These are phyloP conservation scores for Hystrix brachyura DNA, from an alignment of 2,113 vertebrate species.

Conservation along the genomic window DNA sequence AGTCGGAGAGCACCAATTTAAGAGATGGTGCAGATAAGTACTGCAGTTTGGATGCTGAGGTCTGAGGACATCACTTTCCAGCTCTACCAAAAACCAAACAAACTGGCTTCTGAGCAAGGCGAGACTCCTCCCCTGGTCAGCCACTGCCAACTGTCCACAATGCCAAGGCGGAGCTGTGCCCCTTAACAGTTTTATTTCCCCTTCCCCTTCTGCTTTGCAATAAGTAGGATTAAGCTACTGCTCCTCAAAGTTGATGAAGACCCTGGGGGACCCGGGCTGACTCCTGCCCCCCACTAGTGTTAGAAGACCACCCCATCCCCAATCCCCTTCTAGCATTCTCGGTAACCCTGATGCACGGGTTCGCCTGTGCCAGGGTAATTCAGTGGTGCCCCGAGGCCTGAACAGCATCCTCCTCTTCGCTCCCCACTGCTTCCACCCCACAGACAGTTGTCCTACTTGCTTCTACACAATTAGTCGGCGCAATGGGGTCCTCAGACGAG, in stretches of 20 bases:
- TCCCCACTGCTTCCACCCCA: slow-evolving; percentile 62
- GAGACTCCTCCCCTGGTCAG: background rate
- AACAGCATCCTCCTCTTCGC: slow-evolving; percentile 1
- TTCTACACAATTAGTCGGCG: slow-evolving; percentile 66
- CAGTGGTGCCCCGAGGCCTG: background rate
- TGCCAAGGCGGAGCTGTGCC: no score
- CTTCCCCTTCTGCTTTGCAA: slow-evolving; percentile 31
- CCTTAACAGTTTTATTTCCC: background rate
- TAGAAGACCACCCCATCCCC: background rate
- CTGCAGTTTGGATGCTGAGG: background rate
- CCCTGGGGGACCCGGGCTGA: background rate
- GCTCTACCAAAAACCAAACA: background rate
- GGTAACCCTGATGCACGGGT: background rate
- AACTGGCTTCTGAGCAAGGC: background rate
- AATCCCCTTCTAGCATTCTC: background rate
- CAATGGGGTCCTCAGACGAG: slow-evolving; percentile 67
- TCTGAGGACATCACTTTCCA: background rate
- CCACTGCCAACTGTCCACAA: background rate
- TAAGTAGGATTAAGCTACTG: background rate
- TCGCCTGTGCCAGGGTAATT: background rate
- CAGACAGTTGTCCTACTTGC: slow-evolving; percentile 76
- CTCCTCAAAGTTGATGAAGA: slow-evolving; percentile 7
- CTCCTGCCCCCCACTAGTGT: background rate
- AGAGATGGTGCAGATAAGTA: background rate
- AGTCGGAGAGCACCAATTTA: slow-evolving; percentile 50